phyloP scores from a whole-genome alignment of 2,113 vertebrate genomes.

The rabbit (Oryctolagus cuniculus) region mOryCun1.1 NC_091439.1:23817501-23818000 shows the following conservation, averaged over 20 bases:
- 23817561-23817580: neutral
- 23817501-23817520: neutral
- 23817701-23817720: conserved; percentile 9
- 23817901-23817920: conserved; percentile 48
- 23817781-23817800: conserved; percentile 12
- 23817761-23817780: neutral
- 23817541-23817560: neutral
- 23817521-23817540: neutral
- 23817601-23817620: neutral
- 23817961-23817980: neutral
- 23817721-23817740: neutral
- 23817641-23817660: conserved; percentile 29
- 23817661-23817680: conserved; percentile 8
- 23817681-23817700: neutral
- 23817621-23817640: neutral
- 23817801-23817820: neutral
- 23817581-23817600: neutral
- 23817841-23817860: neutral
- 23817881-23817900: conserved; percentile 34
- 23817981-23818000: neutral
- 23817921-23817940: neutral
- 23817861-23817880: conserved; percentile 47
- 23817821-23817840: neutral
- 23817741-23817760: neutral
- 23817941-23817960: neutral